Evolutionary conservation across 2,113 vertebrate genomes (phyloP).

Genomic region (Agapornis roseicollis): DNA sequence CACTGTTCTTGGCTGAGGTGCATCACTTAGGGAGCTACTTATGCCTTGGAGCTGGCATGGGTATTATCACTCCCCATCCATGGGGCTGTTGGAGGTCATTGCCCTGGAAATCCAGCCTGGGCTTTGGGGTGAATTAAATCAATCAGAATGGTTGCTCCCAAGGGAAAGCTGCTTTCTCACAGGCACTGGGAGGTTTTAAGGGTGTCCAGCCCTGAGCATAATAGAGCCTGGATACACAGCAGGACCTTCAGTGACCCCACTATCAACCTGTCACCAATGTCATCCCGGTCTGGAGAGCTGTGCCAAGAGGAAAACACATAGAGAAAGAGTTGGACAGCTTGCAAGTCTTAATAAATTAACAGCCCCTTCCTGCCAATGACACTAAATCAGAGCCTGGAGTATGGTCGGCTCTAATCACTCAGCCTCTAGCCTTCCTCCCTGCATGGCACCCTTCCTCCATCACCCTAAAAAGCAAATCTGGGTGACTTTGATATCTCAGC

Average conservation of each 20-base stretch:
- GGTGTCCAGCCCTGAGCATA: not conserved
- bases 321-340: not conserved
- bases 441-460: accelerated
- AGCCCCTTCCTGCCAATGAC: not conserved
- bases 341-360: not conserved
- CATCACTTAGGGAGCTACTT: not conserved
- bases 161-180: not conserved
- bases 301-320: not conserved
- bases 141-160: not conserved
- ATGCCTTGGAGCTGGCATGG: not conserved
- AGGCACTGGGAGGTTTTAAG: not conserved
- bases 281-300: not conserved
- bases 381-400: not conserved
- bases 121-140: not conserved
- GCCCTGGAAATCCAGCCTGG: not conserved
- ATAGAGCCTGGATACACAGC: no score
- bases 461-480: not conserved
- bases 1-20: not conserved
- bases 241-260: not conserved
- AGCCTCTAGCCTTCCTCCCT: not conserved
- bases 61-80: not conserved
- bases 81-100: accelerated
- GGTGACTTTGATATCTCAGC: not conserved
- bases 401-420: not conserved
- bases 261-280: accelerated